phyloP scores from a whole-genome alignment of 2,113 vertebrate species.

The Cnemophilus loriae region DNA sequence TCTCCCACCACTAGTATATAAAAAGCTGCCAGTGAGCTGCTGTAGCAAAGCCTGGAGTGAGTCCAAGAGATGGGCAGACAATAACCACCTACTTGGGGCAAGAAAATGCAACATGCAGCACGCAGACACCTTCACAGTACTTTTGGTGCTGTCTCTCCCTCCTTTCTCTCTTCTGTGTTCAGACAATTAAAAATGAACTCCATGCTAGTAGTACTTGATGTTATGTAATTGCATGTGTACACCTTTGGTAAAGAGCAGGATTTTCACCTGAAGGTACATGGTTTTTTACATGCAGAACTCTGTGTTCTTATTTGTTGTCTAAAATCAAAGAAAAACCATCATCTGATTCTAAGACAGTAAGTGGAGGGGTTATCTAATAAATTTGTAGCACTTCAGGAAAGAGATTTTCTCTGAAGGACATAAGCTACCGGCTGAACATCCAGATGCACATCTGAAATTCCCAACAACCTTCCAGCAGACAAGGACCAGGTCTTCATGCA shows the following conservation, averaged over 20 bases:
- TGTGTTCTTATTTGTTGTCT: neutral
- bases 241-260: neutral
- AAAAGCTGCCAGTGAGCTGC: neutral
- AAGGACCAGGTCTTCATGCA: neutral
- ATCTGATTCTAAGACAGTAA: neutral
- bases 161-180: neutral
- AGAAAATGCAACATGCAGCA: neutral
- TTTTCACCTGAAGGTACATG: neutral
- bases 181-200: neutral
- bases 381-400: neutral
- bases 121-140: fast-evolving
- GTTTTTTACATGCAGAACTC: neutral
- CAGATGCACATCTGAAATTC: neutral
- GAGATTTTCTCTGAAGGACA: neutral
- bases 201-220: too few species aligned
- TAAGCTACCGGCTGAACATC: neutral
- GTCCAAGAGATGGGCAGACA: neutral
- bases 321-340: neutral
- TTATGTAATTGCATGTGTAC: neutral
- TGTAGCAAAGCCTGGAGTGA: neutral
- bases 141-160: neutral
- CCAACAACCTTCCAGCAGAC: neutral
- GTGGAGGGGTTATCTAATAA: neutral
- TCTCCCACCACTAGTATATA: neutral
- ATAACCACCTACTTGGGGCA: fast-evolving